A percentile compares a stretch with the other conserved stretches of the same genome.
These are phyloP conservation scores for Solen grandis DNA, from an alignment of 1,140 invertebrate genomes.

Conservation along the genomic window DNA sequence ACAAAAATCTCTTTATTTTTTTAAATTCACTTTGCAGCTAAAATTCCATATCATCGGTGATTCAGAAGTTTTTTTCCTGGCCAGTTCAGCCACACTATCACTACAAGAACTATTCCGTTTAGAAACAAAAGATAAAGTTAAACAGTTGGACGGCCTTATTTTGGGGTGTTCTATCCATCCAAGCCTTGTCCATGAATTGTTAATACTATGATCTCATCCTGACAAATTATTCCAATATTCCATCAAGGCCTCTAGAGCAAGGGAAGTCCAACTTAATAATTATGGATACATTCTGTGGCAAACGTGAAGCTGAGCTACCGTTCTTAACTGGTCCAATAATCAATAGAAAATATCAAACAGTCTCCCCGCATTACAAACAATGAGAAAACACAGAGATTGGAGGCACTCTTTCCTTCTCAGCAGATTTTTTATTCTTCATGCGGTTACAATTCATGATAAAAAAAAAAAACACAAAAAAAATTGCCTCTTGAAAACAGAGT, in stretches of 20 bases:
- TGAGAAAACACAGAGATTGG: no score
- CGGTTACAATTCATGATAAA: no score
- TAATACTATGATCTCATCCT: conserved; percentile 47
- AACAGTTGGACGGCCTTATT: neutral
- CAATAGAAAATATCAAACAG: conserved; percentile 48
- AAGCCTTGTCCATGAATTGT: conserved; percentile 43
- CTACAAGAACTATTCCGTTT: neutral
- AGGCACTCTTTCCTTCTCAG: no score
- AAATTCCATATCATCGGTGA: neutral
- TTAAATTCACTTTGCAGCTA: neutral
- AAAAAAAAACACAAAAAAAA: no score
- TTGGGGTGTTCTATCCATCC: conserved; percentile 12
- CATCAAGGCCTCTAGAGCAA: conserved; percentile 20
- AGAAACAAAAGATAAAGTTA: neutral
- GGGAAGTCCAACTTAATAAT: conserved; percentile 56
- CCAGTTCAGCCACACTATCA: neutral
- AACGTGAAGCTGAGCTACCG: conserved; percentile 25
- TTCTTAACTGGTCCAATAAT: conserved; percentile 45
- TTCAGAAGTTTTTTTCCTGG: neutral
- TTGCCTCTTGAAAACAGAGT: no score
- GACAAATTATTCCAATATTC: conserved; percentile 56
- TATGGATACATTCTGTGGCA: conserved; percentile 47
- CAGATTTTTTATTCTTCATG: no score
- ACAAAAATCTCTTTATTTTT: neutral
- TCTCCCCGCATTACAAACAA: no score